These are phyloP conservation scores for Bettongia penicillata DNA, from an alignment of 2,113 vertebrate species.

Conservation along the genomic window DNA sequence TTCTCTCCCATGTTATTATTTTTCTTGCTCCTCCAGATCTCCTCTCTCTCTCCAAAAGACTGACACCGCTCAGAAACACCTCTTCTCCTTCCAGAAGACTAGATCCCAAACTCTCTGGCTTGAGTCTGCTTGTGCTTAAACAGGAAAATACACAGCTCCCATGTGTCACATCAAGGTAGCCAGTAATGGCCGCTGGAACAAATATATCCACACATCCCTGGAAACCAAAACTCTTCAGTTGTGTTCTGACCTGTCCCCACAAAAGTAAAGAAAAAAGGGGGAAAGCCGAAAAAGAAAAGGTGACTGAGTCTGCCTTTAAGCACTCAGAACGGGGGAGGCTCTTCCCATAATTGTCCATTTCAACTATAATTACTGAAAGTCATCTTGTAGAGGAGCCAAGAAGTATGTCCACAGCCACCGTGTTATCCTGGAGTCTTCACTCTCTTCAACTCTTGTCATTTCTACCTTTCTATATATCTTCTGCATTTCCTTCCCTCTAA, in stretches of 20 bases:
- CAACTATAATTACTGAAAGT: not conserved
- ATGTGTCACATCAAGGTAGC: not conserved
- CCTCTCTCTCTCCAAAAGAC: not conserved
- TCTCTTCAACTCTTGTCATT: slow-evolving; percentile 13
- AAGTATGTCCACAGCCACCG: not conserved
- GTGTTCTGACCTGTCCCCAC: not conserved
- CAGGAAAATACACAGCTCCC: not conserved
- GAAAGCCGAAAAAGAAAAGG: not conserved
- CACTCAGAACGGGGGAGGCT: not conserved
- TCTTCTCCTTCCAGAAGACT: not conserved
- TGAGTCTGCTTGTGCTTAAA: not conserved
- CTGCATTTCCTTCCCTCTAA: not conserved
- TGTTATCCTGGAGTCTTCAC: slow-evolving; percentile 37
- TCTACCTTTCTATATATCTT: slow-evolving; percentile 1
- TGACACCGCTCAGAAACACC: not conserved
- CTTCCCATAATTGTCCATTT: not conserved
- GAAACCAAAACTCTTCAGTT: not conserved
- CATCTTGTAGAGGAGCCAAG: not conserved
- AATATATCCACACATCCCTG: not conserved
- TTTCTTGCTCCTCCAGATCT: not conserved
- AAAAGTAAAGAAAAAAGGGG: not conserved
- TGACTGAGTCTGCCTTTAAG: not conserved
- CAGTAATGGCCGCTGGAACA: not conserved
- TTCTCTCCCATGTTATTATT: not conserved
- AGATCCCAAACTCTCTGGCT: not conserved